Evolutionary conservation across 2,888 invertebrate genomes (phyloP), one percentile per base, ranked within the genome.

Genomic region (Dynastes grantii): DNA sequence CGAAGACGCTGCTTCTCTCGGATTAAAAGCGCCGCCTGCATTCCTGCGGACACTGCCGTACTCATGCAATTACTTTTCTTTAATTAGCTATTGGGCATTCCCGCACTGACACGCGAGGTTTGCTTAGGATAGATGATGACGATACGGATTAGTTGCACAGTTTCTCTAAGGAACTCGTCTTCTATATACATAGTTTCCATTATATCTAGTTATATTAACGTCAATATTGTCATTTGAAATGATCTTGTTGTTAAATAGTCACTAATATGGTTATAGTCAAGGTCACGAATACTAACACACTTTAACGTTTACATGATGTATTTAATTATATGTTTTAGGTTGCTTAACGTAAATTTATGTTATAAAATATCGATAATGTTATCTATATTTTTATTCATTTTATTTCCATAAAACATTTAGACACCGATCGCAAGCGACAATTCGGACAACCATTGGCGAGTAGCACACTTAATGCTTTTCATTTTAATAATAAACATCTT

Each of bases 21-120:
- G 91, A 96, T 93, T 92, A 96, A 95, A 92, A 96, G 93, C 92
- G 96, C 96, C 92, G 96, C 96, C 93, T 96, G 96, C 96, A 96
- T 96, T 89, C 94, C 93, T 92, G 93, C 93, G 90, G 88, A 87
- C 78, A 87, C 89, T 82, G 89, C 89, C 86, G 89, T 89, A 88
- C 89, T 89, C 89, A 89, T 89, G 84, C 88, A 88, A 86, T 81
- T 83, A 79, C 85, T 82, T 83, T 73, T 79, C 81, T 22, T 22
- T 58, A 58, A 58, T 58, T 58, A 79, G 77, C 58, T 78, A 22
- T 58, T 5, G 2, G 55, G 9, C 22, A 58, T 22, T 58, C 55
- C 37, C 32, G 16, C 55, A 58, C 22, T 16, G 13, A 22, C 37
- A 40, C 32, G 40, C 58, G 58, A 55, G 58, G 27, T 58, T 16